These are phyloP conservation scores for Orchesellides sinensis DNA, from an alignment of 2,888 invertebrate genomes.

Conservation along the genomic window DNA sequence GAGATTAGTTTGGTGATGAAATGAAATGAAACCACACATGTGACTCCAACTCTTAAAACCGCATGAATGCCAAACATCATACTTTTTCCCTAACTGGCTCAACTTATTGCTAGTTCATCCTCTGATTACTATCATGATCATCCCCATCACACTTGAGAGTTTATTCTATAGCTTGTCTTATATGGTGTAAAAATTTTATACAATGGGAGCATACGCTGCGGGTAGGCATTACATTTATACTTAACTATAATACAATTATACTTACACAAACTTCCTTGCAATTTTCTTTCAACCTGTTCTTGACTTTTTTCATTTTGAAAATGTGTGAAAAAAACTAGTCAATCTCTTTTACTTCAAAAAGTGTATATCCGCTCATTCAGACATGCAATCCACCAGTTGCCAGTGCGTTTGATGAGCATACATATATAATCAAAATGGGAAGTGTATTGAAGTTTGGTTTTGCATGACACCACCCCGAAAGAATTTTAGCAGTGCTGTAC, in stretches of 20 bases:
- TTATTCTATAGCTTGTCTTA: conserved; percentile 3
- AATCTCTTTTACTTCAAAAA: conserved; percentile 40
- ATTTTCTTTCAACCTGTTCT: conserved; percentile 56
- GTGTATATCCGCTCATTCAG: conserved; percentile 52
- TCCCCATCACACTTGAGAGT: conserved; percentile 31
- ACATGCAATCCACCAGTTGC: conserved; percentile 14
- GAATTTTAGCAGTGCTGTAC: not conserved
- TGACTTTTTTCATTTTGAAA: conserved; percentile 43
- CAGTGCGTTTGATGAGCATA: no score
- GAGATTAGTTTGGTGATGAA: conserved; percentile 35
- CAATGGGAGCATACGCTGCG: conserved; percentile 36
- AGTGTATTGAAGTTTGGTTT: conserved; percentile 31
- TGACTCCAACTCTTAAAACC: conserved; percentile 47
- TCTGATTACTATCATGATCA: conserved; percentile 51
- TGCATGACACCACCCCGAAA: conserved; percentile 55
- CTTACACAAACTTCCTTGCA: conserved; percentile 38
- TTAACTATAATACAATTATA: conserved; percentile 16
- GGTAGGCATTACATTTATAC: conserved; percentile 30
- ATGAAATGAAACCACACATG: conserved; percentile 55
- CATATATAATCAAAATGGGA: not conserved
- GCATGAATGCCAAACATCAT: conserved; percentile 55
- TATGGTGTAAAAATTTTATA: not conserved
- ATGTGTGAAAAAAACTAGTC: conserved; percentile 59
- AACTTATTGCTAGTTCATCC: conserved; percentile 24
- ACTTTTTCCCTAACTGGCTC: conserved; percentile 4